Percentiles rank a stretch among this genome's conserved stretches.
Conservation (phyloP, 2,888 invertebrate species). For the Odontomyia ornata region DNA sequence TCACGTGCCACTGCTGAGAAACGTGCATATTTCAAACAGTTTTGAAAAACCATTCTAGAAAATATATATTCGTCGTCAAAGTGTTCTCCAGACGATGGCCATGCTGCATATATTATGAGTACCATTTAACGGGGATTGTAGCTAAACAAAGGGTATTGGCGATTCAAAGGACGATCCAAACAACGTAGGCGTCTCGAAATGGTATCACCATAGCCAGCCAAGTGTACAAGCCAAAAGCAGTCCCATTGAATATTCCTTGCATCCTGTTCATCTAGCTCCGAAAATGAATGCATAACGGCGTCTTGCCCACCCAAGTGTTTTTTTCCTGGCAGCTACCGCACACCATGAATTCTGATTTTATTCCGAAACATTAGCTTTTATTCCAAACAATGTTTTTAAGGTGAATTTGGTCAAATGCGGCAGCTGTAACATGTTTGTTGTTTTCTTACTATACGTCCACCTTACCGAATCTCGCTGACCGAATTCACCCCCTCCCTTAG, state of each 20-base stretch:
- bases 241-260: neutral
- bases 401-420: slow-evolving; percentile 50
- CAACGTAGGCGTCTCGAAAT: neutral
- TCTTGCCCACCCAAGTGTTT: slow-evolving; percentile 40
- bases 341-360: slow-evolving; percentile 50
- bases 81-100: neutral
- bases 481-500: neutral
- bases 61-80: slow-evolving; percentile 29
- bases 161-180: neutral
- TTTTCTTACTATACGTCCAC: neutral
- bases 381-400: slow-evolving; percentile 50
- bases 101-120: neutral
- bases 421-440: slow-evolving; percentile 45
- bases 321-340: slow-evolving; percentile 44
- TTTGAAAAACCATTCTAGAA: neutral
- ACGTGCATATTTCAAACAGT: too few relatives aligned
- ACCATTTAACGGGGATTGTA: slow-evolving; percentile 34
- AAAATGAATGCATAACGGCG: slow-evolving; percentile 47
- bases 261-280: neutral
- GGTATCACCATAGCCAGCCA: neutral
- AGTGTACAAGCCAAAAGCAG: too few relatives aligned
- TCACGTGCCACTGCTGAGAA: too few relatives aligned
- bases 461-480: neutral
- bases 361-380: slow-evolving; percentile 51
- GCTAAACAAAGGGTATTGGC: slow-evolving; percentile 21